phyloP scores from a whole-genome alignment of 2,797 vertebrate genomes.

The Eulemur coronatus region DNA sequence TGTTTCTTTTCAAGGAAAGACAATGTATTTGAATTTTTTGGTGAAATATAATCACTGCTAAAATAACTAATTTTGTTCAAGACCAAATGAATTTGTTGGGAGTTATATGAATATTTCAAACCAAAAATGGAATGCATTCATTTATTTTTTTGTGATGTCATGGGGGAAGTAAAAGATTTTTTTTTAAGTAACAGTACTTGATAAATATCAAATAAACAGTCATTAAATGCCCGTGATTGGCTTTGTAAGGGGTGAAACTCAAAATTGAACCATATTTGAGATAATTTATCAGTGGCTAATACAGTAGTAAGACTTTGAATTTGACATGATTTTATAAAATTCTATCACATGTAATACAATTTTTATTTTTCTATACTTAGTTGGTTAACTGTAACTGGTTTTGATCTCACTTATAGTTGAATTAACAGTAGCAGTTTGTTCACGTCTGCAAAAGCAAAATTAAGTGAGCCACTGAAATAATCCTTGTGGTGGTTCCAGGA shows the following conservation, averaged over 20 bases:
- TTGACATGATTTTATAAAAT: background rate
- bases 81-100: background rate
- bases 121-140: background rate
- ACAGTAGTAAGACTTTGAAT: background rate
- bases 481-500: conserved; percentile 31
- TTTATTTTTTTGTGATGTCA: background rate
- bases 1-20: conserved; percentile 40
- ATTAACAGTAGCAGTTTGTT: conserved; percentile 25
- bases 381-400: conserved; percentile 28
- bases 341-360: background rate
- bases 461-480: conserved; percentile 31
- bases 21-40: conserved; percentile 38
- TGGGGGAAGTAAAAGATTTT: background rate
- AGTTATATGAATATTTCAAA: conserved; percentile 32
- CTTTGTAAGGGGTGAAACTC: background rate
- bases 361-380: background rate
- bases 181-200: background rate
- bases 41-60: conserved; percentile 27
- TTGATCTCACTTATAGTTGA: background rate
- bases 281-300: conserved; percentile 6
- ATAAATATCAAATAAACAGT: background rate
- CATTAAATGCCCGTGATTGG: background rate
- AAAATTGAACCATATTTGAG: background rate
- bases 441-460: conserved; percentile 13
- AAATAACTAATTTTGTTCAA: conserved; percentile 41